Conservation (phyloP, 2,797 vertebrate genomes). For the Merluccius polli region DNA sequence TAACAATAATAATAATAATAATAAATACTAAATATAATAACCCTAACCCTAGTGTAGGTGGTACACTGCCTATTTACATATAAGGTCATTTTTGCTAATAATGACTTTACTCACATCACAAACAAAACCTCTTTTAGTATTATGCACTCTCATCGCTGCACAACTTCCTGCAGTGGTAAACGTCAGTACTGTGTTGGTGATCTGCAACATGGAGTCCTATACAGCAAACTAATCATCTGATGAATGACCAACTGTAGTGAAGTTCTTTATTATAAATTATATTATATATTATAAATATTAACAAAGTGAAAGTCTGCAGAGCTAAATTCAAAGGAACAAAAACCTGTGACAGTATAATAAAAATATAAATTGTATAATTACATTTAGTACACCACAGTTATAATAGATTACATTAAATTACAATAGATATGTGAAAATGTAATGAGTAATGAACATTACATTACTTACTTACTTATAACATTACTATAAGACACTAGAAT, state of each 20-base stretch:
- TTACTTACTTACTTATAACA: not conserved
- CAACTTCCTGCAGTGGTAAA: constrained; percentile 39
- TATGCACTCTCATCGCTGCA: constrained; percentile 53
- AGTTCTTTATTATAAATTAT: too few relatives aligned
- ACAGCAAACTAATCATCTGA: constrained; percentile 51
- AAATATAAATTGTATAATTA: constrained; percentile 2
- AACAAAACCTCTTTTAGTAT: constrained; percentile 36
- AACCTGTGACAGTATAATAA: constrained; percentile 44
- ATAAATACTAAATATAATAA: too few relatives aligned
- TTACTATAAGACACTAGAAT: not conserved
- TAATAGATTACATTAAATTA: not conserved
- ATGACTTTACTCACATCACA: constrained; percentile 52
- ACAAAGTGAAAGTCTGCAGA: constrained; percentile 53
- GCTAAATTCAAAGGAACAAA: constrained; percentile 31
- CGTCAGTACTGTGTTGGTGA: constrained; percentile 58
- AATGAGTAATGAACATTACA: not conserved
- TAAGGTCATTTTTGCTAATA: not conserved
- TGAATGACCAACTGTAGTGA: constrained; percentile 55
- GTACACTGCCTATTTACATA: not conserved
- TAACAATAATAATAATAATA: too few relatives aligned
- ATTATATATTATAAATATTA: not conserved
- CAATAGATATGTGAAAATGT: not conserved
- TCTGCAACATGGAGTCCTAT: constrained; percentile 60
- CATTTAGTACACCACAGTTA: not conserved
- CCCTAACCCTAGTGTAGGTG: too few relatives aligned